Base-by-base conservation (phyloP, 2,113 vertebrate species). In the Rhea pennata region DNA sequence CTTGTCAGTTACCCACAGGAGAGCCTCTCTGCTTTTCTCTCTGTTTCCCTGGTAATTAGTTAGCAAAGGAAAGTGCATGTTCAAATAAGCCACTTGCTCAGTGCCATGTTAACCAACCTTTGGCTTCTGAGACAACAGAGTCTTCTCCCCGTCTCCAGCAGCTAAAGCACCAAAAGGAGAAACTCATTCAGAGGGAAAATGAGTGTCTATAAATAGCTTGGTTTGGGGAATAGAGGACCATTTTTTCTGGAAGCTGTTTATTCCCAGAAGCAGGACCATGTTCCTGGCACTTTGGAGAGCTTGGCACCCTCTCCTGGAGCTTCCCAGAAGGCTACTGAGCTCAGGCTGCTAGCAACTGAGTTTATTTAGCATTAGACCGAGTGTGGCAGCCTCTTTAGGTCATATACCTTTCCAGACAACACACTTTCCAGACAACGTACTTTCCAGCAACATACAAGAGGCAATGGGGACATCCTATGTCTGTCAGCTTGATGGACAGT, bases 381-480 rank as follows among this genome's bases (percentile, higher is more conserved):
- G 23, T 6, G 6, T 20, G n/a, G 23, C 70, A 72, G 16, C 24
- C 54, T 8, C 6, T 42, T 44, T 33, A 4, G 44, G 31, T 40
- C 0, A 1, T 12, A 19, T 12, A 19, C 31, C 13, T 42, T 59
- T 66, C 0, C 1, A 70, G 56, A 15, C 0, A 2, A 12, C 0
- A 0, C 0, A 3, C 15, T 7, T 46, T 44, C 10, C 44, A 44
- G 44, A 44, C 44, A 44, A 44, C 44, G 9, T 14, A 44, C 44
- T 44, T 14, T 36, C 36, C 36, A 36, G 36, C 36, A 36, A 36
- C 36, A 36, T 36, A 36, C 2, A 1, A 33, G 20, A 14, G 59
- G 15, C 0, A 0, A 42, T 19, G 6, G 46, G 46, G 67, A 72
- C 44, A n/a, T 36, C 26, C 10, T 24, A 31, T 65, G 21, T 15